Conservation (phyloP, 2,888 invertebrate species). For the Athalia circularis region DNA sequence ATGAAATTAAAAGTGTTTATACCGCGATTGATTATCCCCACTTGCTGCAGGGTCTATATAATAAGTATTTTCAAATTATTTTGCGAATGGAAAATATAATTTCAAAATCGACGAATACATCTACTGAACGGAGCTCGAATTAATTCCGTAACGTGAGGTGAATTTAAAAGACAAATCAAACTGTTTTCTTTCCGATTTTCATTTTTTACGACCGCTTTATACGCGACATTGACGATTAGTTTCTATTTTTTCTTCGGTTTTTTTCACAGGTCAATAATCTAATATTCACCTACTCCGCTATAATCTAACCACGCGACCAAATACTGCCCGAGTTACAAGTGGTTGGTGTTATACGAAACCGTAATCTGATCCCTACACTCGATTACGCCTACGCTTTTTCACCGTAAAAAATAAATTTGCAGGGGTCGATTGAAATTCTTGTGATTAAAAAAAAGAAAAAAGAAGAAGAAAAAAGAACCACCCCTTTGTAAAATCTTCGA, state of each 20-base stretch:
- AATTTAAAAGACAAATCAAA: no score
- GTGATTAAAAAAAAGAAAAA: not conserved
- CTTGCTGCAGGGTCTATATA: no score
- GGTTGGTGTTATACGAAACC: slow-evolving; percentile 15
- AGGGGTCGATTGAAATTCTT: not conserved
- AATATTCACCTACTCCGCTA: no score
- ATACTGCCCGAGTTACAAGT: slow-evolving; percentile 24
- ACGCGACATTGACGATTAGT: no score
- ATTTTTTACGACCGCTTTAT: no score
- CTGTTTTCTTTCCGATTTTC: no score
- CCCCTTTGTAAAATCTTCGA: not conserved
- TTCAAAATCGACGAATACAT: not conserved
- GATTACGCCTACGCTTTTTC: not conserved
- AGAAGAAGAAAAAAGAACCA: not conserved
- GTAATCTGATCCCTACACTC: not conserved
- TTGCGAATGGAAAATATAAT: not conserved
- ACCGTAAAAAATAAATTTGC: no score
- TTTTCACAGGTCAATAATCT: no score
- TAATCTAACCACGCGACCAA: no score
- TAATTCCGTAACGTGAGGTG: no score
- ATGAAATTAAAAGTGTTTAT: not conserved
- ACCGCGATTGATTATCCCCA: not conserved
- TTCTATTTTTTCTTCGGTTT: no score
- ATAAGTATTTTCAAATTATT: not conserved
- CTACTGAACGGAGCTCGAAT: no score